A percentile compares a stretch with the other conserved stretches of the same genome.
Evolutionary conservation across 2,797 vertebrate genomes (phyloP).

Genomic region (Aldrovandia affinis): DNA sequence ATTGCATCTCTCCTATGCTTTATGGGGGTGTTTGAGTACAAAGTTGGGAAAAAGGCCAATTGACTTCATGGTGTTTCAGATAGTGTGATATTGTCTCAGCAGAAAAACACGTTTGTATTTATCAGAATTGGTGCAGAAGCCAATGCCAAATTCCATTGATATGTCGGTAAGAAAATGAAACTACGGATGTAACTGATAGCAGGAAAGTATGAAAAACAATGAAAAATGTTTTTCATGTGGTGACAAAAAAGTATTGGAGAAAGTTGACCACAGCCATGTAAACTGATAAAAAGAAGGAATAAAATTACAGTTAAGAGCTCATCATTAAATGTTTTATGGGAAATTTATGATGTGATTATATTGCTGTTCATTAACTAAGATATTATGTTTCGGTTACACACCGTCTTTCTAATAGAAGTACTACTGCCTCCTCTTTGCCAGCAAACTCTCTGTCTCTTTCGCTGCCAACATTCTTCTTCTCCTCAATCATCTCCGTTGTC

Average conservation of each 20-base stretch:
- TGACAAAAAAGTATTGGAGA: no score
- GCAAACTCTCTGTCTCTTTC: conserved; percentile 37
- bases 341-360: conserved; percentile 54
- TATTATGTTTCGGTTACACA: background rate
- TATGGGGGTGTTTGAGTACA: no score
- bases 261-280: background rate
- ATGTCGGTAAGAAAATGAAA: no score
- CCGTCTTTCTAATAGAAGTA: conserved; percentile 3
- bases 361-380: conserved; percentile 44
- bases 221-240: background rate
- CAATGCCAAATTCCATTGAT: no score
- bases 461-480: conserved; percentile 44
- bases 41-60: no score
- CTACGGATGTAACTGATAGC: no score
- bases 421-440: conserved; percentile 33
- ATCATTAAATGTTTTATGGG: conserved; percentile 42
- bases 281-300: background rate
- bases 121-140: no score
- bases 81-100: no score
- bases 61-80: no score
- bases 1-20: no score
- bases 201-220: background rate
- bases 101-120: no score
- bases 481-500: conserved; percentile 59
- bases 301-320: background rate